phyloP scores from a whole-genome alignment of 2,113 vertebrate species.

The Hiodon alosoides region DNA sequence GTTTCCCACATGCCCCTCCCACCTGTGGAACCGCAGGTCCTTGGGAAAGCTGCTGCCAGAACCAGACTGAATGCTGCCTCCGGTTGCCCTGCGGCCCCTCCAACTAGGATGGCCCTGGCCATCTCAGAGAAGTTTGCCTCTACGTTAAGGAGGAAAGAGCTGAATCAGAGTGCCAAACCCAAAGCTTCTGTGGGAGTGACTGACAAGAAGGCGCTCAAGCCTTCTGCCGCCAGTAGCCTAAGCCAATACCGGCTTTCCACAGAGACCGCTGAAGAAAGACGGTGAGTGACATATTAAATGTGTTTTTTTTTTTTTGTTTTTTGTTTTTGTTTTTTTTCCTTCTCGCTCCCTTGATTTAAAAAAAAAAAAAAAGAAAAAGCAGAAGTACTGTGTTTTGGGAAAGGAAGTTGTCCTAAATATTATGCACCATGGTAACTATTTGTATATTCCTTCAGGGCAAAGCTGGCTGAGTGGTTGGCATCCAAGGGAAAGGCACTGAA shows the following conservation, averaged over 20 bases:
- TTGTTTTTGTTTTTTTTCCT: too few species aligned
- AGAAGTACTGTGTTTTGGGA: not conserved
- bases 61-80: constrained; percentile 16
- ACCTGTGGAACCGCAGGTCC: constrained; percentile 13
- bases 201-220: constrained; percentile 48
- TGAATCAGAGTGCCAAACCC: constrained; percentile 27
- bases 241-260: constrained; percentile 49
- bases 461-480: constrained; percentile 68
- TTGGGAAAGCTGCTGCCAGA: constrained; percentile 9
- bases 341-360: too few species aligned
- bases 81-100: constrained; percentile 8
- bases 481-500: constrained; percentile 72
- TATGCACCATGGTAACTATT: constrained; percentile 13
- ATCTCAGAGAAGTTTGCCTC: too few species aligned
- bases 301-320: not conserved
- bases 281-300: constrained; percentile 51
- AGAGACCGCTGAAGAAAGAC: constrained; percentile 68
- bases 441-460: constrained; percentile 55
- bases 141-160: constrained; percentile 34
- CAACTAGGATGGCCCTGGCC: constrained; percentile 30
- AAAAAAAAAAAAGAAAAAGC: too few species aligned
- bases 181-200: constrained; percentile 30
- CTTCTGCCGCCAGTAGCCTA: constrained; percentile 39
- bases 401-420: not conserved
- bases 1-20: constrained; percentile 27